Percentiles rank a stretch among this genome's conserved stretches.
These are phyloP conservation scores for Antechinus stuartii DNA, from an alignment of 2,113 vertebrate genomes.

Conservation along the genomic window DNA sequence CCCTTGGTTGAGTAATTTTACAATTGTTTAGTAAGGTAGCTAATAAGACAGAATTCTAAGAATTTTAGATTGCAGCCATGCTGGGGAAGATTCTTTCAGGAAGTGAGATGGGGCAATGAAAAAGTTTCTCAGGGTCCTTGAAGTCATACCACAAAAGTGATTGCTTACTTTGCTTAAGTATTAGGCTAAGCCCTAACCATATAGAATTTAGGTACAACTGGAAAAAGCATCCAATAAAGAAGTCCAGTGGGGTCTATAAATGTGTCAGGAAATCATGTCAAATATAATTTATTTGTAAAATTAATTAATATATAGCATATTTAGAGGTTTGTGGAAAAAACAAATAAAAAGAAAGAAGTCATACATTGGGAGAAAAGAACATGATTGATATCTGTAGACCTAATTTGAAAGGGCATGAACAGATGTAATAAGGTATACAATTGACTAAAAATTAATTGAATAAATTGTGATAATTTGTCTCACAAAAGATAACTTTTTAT, in stretches of 20 bases:
- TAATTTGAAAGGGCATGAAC: background rate
- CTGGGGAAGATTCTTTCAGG: background rate
- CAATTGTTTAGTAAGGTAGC: background rate
- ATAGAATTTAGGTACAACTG: background rate
- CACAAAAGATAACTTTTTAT: background rate
- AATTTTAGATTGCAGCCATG: background rate
- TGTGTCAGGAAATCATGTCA: background rate
- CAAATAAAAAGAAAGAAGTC: background rate
- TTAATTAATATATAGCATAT: background rate
- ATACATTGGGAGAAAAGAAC: background rate
- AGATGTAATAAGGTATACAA: background rate
- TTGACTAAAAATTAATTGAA: background rate
- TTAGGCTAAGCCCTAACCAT: background rate
- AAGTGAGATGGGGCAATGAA: background rate
- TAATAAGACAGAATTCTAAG: background rate
- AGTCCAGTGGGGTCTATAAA: background rate
- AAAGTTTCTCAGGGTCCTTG: background rate
- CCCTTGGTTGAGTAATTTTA: background rate
- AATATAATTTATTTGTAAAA: background rate
- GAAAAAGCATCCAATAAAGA: background rate
- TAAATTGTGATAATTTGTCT: background rate
- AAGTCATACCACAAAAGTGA: background rate
- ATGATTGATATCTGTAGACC: background rate
- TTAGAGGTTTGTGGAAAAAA: background rate
- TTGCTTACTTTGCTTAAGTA: background rate